Conservation (phyloP, 2,888 invertebrate species). For the Cryptocephalus primarius region DNA sequence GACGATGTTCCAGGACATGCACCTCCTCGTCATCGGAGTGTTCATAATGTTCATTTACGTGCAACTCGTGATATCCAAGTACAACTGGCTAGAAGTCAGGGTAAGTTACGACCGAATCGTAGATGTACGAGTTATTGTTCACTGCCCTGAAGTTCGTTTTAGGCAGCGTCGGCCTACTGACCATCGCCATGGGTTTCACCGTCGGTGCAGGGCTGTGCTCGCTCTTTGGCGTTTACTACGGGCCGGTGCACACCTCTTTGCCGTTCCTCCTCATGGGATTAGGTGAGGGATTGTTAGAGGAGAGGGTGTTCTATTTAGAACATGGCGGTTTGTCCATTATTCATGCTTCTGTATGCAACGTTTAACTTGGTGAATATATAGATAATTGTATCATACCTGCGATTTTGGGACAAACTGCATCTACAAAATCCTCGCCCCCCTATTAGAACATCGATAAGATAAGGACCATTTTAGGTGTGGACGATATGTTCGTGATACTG, state of each 20-base stretch:
- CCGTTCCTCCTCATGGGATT: constrained; percentile 74
- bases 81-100: constrained; percentile 62
- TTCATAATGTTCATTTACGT: constrained; percentile 65
- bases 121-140: background rate
- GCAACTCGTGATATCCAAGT: constrained; percentile 59
- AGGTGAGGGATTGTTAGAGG: constrained; percentile 27
- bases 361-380: too few relatives aligned
- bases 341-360: too few relatives aligned
- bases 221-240: constrained; percentile 58
- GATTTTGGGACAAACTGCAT: too few relatives aligned
- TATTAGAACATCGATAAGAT: too few relatives aligned
- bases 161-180: constrained; percentile 56
- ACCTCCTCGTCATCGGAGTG: constrained; percentile 56
- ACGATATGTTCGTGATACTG: constrained; percentile 79
- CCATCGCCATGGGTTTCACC: constrained; percentile 63
- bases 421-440: too few relatives aligned
- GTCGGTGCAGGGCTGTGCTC: constrained; percentile 64
- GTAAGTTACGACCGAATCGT: constrained; percentile 32
- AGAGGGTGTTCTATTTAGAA: too few relatives aligned
- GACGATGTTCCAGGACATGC: constrained; percentile 62
- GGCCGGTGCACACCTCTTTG: constrained; percentile 71
- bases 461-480: constrained; percentile 44
- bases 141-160: constrained; percentile 45
- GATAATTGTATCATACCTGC: too few relatives aligned
- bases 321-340: too few relatives aligned